A percentile compares a stretch with the other conserved stretches of the same genome.
Conservation (phyloP, 2,888 invertebrate genomes). For the Plagodis pulveraria region DNA sequence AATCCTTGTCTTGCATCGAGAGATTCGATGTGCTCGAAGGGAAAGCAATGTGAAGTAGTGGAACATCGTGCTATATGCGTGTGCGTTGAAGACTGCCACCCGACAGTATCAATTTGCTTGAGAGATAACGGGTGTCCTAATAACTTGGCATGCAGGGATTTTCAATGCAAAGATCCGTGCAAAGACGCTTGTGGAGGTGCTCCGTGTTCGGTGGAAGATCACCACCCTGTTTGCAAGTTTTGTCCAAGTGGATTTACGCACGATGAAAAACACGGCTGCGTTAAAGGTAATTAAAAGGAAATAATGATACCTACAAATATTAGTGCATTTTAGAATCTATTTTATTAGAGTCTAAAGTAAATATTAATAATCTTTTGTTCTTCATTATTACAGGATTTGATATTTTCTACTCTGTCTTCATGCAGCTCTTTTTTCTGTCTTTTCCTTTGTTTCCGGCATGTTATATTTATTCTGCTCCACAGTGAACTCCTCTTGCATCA, state of each 20-base stretch:
- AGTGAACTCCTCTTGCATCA: slow-evolving; percentile 77
- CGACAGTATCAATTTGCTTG: slow-evolving; percentile 94
- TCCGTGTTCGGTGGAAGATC: slow-evolving; percentile 97
- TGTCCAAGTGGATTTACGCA: slow-evolving; percentile 97
- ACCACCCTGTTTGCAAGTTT: slow-evolving; percentile 97
- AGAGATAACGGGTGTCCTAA: slow-evolving; percentile 95
- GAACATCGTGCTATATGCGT: slow-evolving; percentile 95
- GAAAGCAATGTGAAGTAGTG: slow-evolving; percentile 94
- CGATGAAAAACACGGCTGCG: slow-evolving; percentile 96
- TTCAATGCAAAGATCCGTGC: slow-evolving; percentile 96
- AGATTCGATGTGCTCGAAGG: slow-evolving; percentile 89
- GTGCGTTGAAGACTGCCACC: slow-evolving; percentile 94
- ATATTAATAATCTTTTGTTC: slow-evolving; percentile 79
- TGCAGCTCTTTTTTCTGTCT: slow-evolving; percentile 74
- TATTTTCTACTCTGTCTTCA: slow-evolving; percentile 80
- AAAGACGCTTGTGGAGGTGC: slow-evolving; percentile 93
- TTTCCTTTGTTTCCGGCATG: slow-evolving; percentile 79
- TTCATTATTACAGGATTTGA: slow-evolving; percentile 85
- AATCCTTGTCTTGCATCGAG: slow-evolving; percentile 91
- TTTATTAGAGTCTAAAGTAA: slow-evolving; percentile 67
- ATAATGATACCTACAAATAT: slow-evolving; percentile 52
- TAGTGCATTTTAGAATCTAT: slow-evolving; percentile 62
- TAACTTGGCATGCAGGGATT: slow-evolving; percentile 93
- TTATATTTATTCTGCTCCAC: slow-evolving; percentile 76
- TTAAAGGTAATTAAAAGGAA: slow-evolving; percentile 93